These are phyloP conservation scores for Eurosta solidaginis DNA, from an alignment of 1,140 invertebrate genomes.

Conservation along the genomic window DNA sequence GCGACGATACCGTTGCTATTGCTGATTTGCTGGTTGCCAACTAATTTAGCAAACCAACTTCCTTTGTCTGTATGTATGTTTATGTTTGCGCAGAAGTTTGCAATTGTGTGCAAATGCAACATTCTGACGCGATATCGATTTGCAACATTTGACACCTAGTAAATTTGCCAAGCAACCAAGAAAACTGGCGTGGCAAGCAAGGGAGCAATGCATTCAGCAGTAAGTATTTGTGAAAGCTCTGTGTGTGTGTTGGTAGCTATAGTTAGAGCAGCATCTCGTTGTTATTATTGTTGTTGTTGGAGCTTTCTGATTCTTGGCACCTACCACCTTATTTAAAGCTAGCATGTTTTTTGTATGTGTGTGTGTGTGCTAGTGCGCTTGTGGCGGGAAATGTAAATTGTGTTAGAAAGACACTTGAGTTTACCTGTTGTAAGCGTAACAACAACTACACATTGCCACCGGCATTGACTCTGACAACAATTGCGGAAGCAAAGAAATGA, in stretches of 20 bases:
- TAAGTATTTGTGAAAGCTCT: too few species aligned
- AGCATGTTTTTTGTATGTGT: neutral
- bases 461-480: neutral
- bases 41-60: conserved; percentile 10
- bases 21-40: neutral
- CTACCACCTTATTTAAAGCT: neutral
- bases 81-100: neutral
- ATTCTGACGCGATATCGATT: neutral
- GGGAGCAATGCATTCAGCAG: neutral
- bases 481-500: neutral
- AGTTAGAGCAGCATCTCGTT: neutral
- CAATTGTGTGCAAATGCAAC: neutral
- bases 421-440: neutral
- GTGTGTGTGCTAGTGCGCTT: neutral
- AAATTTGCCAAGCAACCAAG: too few species aligned
- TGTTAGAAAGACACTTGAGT: conserved; percentile 7
- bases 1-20: neutral
- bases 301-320: neutral
- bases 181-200: neutral
- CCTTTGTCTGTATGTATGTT: neutral
- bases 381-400: conserved; percentile 17
- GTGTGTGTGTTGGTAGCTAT: neutral
- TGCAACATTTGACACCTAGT: neutral
- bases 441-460: neutral
- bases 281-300: neutral